A percentile compares a stretch with the other conserved stretches of the same genome.
Evolutionary conservation across 2,888 invertebrate genomes (phyloP).

Genomic region (Aricia artaxerxes): DNA sequence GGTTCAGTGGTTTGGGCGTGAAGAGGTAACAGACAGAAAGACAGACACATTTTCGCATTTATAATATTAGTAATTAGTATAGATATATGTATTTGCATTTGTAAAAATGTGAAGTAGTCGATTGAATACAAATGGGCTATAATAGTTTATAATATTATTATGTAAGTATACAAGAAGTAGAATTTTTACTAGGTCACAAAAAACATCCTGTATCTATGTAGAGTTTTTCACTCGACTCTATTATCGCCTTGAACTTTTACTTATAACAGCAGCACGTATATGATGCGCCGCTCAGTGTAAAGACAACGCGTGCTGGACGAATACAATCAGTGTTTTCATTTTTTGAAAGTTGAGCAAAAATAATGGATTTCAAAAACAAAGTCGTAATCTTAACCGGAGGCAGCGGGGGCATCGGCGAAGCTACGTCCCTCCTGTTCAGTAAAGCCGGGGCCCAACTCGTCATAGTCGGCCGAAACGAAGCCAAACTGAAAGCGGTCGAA

Average conservation of each 20-base stretch:
- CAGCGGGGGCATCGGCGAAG: slow-evolving; percentile 25
- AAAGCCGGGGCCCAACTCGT: slow-evolving; percentile 22
- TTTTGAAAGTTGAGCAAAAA: background rate
- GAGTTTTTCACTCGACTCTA: background rate
- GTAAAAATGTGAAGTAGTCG: no score
- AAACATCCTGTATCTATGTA: background rate
- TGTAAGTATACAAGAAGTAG: background rate
- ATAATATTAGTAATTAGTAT: no score
- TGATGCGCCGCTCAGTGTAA: background rate
- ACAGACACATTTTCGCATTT: no score
- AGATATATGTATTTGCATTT: no score
- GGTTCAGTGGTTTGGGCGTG: no score
- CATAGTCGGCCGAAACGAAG: slow-evolving; percentile 28
- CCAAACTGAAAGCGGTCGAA: slow-evolving; percentile 15
- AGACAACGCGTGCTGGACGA: background rate
- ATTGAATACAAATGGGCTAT: no score
- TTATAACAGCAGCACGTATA: background rate
- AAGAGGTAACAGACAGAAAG: no score
- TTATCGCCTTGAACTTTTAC: background rate
- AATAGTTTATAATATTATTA: no score
- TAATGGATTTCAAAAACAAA: slow-evolving; percentile 28
- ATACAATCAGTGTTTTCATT: background rate
- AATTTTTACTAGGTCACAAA: background rate
- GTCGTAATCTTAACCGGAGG: slow-evolving; percentile 25
- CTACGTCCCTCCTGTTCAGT: slow-evolving; percentile 9